These are phyloP conservation scores for Alaudala cheleensis DNA, from an alignment of 2,113 vertebrate genomes.

Conservation along the genomic window DNA sequence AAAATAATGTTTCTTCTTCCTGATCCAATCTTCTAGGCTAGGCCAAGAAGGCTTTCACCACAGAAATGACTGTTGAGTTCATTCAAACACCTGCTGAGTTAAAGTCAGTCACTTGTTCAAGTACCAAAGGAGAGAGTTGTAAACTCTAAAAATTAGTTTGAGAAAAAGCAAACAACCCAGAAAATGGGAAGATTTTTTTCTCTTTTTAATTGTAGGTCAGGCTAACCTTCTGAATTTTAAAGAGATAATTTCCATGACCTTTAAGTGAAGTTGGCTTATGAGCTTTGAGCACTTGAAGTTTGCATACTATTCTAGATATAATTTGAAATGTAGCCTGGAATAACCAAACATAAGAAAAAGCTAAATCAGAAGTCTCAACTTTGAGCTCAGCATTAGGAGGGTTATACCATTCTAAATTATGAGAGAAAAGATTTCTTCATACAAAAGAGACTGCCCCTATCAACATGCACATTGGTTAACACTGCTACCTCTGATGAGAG, in stretches of 20 bases:
- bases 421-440: neutral
- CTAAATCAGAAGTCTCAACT: neutral
- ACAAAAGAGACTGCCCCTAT: neutral
- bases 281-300: neutral
- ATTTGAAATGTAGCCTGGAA: neutral
- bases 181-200: neutral
- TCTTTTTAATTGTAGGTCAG: neutral
- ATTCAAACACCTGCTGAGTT: neutral
- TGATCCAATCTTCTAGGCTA: neutral
- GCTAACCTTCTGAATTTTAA: neutral
- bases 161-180: neutral
- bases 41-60: neutral
- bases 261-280: neutral
- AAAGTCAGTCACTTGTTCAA: neutral
- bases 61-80: neutral
- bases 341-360: neutral
- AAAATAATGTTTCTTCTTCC: neutral
- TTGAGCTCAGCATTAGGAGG: neutral
- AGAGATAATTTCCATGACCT: neutral
- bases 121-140: neutral
- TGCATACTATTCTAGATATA: neutral
- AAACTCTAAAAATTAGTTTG: neutral
- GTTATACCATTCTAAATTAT: neutral
- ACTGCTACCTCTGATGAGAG: neutral
- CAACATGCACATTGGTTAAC: fast-evolving